Base-by-base conservation (phyloP, 2,888 invertebrate genomes). In the Morpho deidamia region DNA sequence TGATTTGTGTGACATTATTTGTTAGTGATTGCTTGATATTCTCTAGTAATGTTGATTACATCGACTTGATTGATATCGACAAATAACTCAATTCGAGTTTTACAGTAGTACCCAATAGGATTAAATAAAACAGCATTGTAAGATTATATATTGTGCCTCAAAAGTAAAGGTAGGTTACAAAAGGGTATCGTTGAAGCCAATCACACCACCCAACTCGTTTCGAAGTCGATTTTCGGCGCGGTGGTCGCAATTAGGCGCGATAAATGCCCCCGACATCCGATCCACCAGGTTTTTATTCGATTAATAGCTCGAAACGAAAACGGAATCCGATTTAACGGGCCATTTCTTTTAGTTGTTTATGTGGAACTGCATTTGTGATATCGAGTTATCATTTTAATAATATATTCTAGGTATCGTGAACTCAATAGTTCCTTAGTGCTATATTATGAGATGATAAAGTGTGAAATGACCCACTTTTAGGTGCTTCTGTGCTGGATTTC, bases 241-340 rank as follows among this genome's bases (percentile, higher is more conserved):
- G 83, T 81, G 81, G 81, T 80, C 81, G 82, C 82, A 87, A 86
- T 87, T 85, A 86, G 84, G 79, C 73, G 66, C 78, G 79, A 84
- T 87, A 85, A 87, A 85, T 81, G 81, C 81, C 67, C 72, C 76
- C 73, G 81, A 80, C 79, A 81, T 74, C 71, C 77, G 81, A 82
- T 78, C 79, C 78, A 72, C 69, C 68, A 74, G 68, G 70, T 74
- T 78, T 75, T 78, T 78, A 76, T 78, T 77, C 78, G 79, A 81
- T 81, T 83, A 83, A 83, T 83, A 81, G 80, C 70, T 74, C 64
- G 74, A 75, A 79, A 73, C 72, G 78, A 74, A 78, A 71, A 78
- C 69, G 70, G 76, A 76, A 80, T 80, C 76, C 71, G 76, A 81
- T 75, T 81, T 80, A 78, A 80, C 76, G 73, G 74, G 73, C 74